Conservation (phyloP, 2,113 vertebrate genomes). For the Bungarus multicinctus region DNA sequence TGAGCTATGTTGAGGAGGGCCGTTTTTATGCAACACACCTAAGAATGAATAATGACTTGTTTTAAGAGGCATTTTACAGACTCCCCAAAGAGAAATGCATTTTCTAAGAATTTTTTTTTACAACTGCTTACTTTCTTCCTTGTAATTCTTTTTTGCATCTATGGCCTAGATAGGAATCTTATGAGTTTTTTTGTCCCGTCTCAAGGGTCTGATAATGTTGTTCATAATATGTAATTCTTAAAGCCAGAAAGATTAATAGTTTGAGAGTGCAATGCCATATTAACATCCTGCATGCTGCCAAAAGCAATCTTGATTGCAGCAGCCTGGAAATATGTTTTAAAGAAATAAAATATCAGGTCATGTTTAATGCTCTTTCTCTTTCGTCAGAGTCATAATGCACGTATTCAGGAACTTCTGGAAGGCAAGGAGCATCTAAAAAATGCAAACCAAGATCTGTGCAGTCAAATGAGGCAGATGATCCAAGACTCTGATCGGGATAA, state of each 20-base stretch:
- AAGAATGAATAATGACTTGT: not conserved
- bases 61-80: not conserved
- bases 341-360: not conserved
- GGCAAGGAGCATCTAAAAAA: slow-evolving; percentile 82
- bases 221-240: not conserved
- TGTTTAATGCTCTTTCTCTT: slow-evolving; percentile 5
- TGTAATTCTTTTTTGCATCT: not conserved
- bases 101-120: not conserved
- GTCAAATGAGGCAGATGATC: slow-evolving; percentile 94
- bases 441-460: slow-evolving; percentile 87
- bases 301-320: not conserved
- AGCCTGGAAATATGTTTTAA: not conserved
- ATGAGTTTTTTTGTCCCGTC: not conserved
- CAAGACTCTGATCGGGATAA: slow-evolving; percentile 93
- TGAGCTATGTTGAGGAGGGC: too few species aligned
- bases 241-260: not conserved
- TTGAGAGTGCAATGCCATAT: accelerated
- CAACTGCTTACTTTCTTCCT: not conserved
- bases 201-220: not conserved
- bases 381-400: slow-evolving; percentile 66
- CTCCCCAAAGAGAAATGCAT: not conserved
- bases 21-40: not conserved
- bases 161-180: not conserved
- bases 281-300: not conserved
- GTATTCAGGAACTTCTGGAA: slow-evolving; percentile 78